Evolutionary conservation across 2,888 invertebrate genomes (phyloP).

Genomic region (Drosophila neutralis): DNA sequence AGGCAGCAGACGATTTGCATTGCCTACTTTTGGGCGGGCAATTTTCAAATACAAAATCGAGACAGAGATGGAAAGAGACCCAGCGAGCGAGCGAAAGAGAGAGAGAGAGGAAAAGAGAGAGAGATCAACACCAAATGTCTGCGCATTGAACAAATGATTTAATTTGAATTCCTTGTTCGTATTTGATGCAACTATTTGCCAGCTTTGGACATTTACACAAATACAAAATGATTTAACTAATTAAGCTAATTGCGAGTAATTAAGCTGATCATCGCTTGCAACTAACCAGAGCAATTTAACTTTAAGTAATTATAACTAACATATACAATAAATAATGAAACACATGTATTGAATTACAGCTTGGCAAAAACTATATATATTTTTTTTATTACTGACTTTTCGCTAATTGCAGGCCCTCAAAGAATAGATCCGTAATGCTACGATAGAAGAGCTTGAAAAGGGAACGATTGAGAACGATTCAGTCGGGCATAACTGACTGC

Average conservation of each 20-base stretch:
- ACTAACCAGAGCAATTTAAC: constrained; percentile 2
- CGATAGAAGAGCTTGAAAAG: too few species aligned
- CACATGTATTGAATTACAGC: neutral
- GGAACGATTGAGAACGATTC: too few species aligned
- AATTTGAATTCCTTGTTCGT: constrained; percentile 35
- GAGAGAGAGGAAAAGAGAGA: neutral
- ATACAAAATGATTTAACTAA: constrained; percentile 11
- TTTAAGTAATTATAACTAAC: neutral
- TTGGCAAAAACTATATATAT: neutral
- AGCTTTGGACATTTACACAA: constrained; percentile 1
- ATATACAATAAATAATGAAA: too few species aligned
- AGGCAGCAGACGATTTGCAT: constrained; percentile 40
- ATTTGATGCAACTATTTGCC: constrained; percentile 33
- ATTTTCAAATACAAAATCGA: constrained; percentile 21
- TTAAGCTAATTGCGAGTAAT: constrained; percentile 37
- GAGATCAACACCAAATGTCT: neutral
- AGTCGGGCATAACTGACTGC: too few species aligned
- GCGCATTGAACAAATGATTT: constrained; percentile 30
- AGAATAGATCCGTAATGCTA: too few species aligned
- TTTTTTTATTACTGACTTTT: neutral
- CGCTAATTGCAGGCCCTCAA: neutral
- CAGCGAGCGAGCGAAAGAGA: neutral
- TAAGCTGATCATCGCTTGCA: neutral
- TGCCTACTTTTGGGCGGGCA: constrained; percentile 59
- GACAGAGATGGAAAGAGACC: neutral